A percentile compares a stretch with the other conserved stretches of the same genome.
These are phyloP conservation scores for Hypsibius dujardini DNA, from an alignment of 1,140 invertebrate species.

Conservation along the genomic window DNA sequence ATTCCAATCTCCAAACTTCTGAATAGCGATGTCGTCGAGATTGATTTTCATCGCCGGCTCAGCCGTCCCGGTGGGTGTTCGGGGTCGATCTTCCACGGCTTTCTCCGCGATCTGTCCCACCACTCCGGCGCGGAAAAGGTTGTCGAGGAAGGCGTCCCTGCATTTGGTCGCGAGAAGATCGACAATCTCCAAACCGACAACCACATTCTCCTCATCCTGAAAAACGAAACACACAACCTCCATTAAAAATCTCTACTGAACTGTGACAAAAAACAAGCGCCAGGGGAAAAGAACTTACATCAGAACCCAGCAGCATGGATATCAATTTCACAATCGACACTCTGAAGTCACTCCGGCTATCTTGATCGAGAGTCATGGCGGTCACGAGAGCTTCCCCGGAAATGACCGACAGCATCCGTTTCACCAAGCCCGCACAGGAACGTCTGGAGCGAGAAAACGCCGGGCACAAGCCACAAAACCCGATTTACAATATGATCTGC, in stretches of 20 bases:
- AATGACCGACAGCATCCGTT: background rate
- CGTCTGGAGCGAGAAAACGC: background rate
- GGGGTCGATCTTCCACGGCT: background rate
- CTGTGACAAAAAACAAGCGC: background rate
- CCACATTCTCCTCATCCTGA: background rate
- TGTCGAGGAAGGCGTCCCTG: background rate
- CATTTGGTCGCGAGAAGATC: background rate
- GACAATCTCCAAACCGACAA: background rate
- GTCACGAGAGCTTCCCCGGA: background rate
- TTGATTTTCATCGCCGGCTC: background rate
- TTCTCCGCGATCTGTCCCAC: background rate
- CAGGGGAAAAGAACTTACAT: background rate
- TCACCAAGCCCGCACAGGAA: background rate
- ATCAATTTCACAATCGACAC: background rate
- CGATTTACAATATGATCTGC: no score
- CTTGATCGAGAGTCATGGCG: background rate
- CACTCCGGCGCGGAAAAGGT: background rate
- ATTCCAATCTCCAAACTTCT: slow-evolving; percentile 56
- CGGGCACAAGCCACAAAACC: no score
- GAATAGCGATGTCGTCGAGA: background rate
- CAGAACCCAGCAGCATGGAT: background rate
- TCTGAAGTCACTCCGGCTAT: background rate
- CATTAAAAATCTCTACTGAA: background rate
- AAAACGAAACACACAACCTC: background rate
- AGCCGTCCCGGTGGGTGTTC: background rate